Conservation (phyloP, 2,888 invertebrate genomes). For the Drosophila cognata region DNA sequence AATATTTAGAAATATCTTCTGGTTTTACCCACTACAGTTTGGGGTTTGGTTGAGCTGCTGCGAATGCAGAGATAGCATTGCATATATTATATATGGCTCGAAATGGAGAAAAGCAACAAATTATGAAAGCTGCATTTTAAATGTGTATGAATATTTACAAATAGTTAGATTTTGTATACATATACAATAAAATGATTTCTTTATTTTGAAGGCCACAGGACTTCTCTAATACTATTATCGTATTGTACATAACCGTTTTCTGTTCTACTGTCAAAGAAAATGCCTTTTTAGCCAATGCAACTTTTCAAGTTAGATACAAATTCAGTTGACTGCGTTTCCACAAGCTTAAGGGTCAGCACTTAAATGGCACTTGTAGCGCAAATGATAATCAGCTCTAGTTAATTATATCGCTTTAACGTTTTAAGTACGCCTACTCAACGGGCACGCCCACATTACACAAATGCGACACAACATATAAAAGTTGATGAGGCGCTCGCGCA, state of each 20-base stretch:
- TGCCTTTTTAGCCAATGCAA: not conserved
- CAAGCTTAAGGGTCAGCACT: slow-evolving; percentile 1
- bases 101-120: not conserved
- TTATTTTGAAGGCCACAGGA: not conserved
- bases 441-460: slow-evolving; percentile 24
- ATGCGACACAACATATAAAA: slow-evolving; percentile 57
- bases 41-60: slow-evolving; percentile 37
- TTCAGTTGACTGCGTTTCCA: not conserved
- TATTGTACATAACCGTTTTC: too few species aligned
- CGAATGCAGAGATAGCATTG: slow-evolving; percentile 1
- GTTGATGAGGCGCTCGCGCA: slow-evolving; percentile 70
- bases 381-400: slow-evolving; percentile 48
- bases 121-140: not conserved
- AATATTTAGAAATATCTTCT: slow-evolving; percentile 59
- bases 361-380: slow-evolving; percentile 11
- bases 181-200: not conserved
- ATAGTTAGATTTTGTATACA: not conserved
- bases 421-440: slow-evolving; percentile 6
- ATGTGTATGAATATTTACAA: slow-evolving; percentile 20
- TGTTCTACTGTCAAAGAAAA: not conserved
- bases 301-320: not conserved
- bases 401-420: slow-evolving; percentile 61
- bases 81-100: not conserved
- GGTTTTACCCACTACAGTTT: slow-evolving; percentile 57
- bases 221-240: not conserved